Conservation (phyloP, 2,888 invertebrate genomes). For the Drosophila nr. fundita region DNA sequence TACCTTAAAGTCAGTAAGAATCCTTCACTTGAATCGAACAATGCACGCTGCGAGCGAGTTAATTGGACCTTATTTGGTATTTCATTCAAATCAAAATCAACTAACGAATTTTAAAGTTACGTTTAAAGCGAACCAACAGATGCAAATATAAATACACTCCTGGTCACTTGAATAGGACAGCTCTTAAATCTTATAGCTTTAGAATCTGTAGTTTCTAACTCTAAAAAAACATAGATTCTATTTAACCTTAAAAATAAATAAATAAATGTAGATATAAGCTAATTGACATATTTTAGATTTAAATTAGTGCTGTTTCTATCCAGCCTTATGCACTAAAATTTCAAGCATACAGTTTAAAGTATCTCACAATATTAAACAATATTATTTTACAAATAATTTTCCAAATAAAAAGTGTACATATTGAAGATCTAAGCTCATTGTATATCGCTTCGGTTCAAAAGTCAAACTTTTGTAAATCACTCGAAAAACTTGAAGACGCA, state of each 20-base stretch:
- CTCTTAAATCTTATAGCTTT: neutral
- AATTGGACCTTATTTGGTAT: neutral
- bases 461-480: neutral
- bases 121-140: neutral
- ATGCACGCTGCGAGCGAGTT: neutral
- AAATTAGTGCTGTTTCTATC: neutral
- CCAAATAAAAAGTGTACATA: neutral
- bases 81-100: neutral
- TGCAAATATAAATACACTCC: no score
- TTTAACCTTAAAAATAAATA: neutral
- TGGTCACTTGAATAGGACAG: neutral
- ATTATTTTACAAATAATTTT: neutral
- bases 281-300: neutral
- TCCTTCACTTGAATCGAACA: neutral
- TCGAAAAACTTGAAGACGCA: neutral
- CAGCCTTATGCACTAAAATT: neutral
- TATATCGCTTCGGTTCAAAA: neutral
- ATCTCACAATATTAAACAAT: neutral
- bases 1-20: slow-evolving; percentile 7
- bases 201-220: neutral
- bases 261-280: neutral
- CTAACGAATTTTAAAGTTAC: neutral
- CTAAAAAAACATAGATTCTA: neutral
- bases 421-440: neutral
- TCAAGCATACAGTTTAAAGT: no score